Base-by-base conservation (phyloP, 2,888 invertebrate species). In the Troides oblongomaculatus region DNA sequence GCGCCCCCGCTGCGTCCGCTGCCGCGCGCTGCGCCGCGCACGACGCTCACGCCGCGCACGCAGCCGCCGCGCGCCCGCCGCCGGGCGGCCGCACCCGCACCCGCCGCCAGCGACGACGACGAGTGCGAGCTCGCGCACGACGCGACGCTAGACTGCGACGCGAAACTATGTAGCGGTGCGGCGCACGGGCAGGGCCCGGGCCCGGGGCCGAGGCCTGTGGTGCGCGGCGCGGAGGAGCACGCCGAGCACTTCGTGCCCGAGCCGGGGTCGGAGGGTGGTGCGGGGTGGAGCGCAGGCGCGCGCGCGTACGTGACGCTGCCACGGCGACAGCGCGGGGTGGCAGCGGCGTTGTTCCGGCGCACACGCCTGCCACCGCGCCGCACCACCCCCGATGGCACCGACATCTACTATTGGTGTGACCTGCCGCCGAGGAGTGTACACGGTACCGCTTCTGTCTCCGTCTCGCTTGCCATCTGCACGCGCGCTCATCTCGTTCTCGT, bases 321-420 rank as follows among this genome's bases (percentile, higher is more conserved):
- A 75, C 74, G 78, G 64, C 81, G 82, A 71, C 81, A 84, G 77
- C 80, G 81, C 66, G 84, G 84, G 75, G 81, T 81, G 78, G 84
- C 83, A 74, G 84, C 85, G 71, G 83, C 80, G 77, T 74, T 84
- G 77, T 85, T 76, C 81, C 80, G 84, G 69, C 78, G 83, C 76
- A 82, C 83, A 70, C 80, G 86, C 74, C 87, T 94, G 80, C 96
- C 96, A 74, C 96, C 96, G 71, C 95, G 95, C 84, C 94, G 96
- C 74, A 94, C 95, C 79, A 96, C 97, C 70, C 95, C 96, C 43
- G 97, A 97, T 90, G 97, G 97, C 78, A 97, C 97, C 73, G 95
- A 95, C 84, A 95, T 97, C 84, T 96, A 96, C 93, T 97, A 97
- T 93, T 97, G 97, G 96, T 97, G 97, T 93, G 97, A 97, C 92